Evolutionary conservation across 2,113 vertebrate species (phyloP), one percentile per base, ranked within the genome.

Genomic region (Tragelaphus buxtoni): DNA sequence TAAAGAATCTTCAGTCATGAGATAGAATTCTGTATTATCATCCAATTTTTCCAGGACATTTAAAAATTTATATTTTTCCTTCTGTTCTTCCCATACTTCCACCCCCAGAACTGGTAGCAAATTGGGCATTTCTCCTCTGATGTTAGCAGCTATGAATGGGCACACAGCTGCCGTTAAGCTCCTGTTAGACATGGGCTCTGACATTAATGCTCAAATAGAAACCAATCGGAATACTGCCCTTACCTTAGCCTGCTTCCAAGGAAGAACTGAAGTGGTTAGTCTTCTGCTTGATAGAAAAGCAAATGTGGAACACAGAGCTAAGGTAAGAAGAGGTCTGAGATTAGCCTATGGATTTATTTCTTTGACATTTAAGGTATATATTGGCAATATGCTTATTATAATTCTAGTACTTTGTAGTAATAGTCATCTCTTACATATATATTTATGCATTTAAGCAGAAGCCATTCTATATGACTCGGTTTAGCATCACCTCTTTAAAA

Each of bases 121-220:
- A 98, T 98, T 99, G 98, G 99, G 99, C 96, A 99, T 99, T 98
- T 99, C 99, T 97, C 99, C 99, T 80, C 97, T 99, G 95, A 99
- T 99, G 99, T 98, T 99, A 98, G 99, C 99, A 94, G 99, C 99
- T 94, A 99, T 99, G 99, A 99, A 99, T 7, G 99, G 99, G 35
- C 99, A 99, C 45, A 99, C 99, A 22, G 99, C 99, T 87, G 99
- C 99, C 85, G 99, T 99, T 95, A 99, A 99, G 98, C 98, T 99
- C 53, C 97, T 99, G 65, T 98, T 99, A 97, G 99, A 99, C 98
- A 99, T 99, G 99, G 99, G 99, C 96, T 99, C 99, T 0, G 99
- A 99, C 96, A 99, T 99, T 98, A 99, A 99, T 39, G 99, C 99
- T 97, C 99, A 99, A 98, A 99, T 99, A 39, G 99, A 99, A 98